Evolutionary conservation across 2,113 vertebrate species (phyloP).

Genomic region (Podarcis muralis): DNA sequence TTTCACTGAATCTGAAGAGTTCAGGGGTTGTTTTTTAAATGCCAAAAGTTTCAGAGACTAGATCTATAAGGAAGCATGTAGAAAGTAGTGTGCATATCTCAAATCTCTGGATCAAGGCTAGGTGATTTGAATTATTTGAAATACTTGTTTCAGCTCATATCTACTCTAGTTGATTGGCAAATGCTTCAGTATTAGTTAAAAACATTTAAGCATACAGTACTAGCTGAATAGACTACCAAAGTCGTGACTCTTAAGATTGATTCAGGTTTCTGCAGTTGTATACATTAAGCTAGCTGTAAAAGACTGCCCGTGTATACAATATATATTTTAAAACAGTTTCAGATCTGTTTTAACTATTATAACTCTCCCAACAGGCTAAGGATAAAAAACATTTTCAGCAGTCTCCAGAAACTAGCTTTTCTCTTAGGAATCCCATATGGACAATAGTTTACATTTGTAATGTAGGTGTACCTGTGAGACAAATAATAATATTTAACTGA

Average conservation of each 20-base stretch:
- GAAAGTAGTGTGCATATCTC: background rate
- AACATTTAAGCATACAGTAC: background rate
- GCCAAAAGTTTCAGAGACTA: background rate
- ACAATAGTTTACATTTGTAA: background rate
- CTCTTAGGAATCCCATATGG: background rate
- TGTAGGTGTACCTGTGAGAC: background rate
- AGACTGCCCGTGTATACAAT: background rate
- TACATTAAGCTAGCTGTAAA: background rate
- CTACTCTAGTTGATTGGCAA: background rate
- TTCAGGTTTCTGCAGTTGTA: background rate
- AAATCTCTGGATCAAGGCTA: background rate
- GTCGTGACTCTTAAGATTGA: background rate
- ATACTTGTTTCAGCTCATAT: background rate
- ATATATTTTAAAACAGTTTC: background rate
- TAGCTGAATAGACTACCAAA: background rate
- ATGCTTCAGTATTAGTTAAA: background rate
- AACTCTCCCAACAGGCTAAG: background rate
- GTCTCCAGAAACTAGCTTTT: background rate
- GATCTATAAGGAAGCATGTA: background rate
- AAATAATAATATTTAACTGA: background rate
- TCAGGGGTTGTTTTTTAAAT: background rate
- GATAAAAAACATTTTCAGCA: background rate
- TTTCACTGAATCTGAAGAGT: background rate
- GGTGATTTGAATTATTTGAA: background rate
- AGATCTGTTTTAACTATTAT: background rate